These are phyloP conservation scores for Agrypnus murinus DNA, from an alignment of 2,888 invertebrate species.

Conservation along the genomic window DNA sequence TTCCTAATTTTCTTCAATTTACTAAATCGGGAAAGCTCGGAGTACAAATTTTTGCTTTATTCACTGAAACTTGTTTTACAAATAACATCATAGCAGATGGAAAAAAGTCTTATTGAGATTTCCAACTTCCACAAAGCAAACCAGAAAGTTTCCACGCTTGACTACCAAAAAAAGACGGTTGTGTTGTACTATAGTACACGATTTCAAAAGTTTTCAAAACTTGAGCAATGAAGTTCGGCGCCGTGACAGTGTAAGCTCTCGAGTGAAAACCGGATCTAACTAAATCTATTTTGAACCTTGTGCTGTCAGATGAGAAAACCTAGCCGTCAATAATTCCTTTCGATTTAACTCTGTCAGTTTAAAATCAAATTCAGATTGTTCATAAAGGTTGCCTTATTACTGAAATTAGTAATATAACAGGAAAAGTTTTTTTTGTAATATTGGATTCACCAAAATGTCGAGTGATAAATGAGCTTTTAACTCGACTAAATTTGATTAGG, in stretches of 20 bases:
- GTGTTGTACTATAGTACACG: conserved; percentile 24
- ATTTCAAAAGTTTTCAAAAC: conserved; percentile 27
- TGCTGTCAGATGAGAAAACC: conserved; percentile 24
- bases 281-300: conserved; percentile 28
- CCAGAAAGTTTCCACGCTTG: not conserved
- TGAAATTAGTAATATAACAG: too few relatives aligned
- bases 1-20: not conserved
- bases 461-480: too few relatives aligned
- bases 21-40: not conserved
- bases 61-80: conserved; percentile 20
- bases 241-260: conserved; percentile 36
- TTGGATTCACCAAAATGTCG: too few relatives aligned
- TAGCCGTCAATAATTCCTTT: conserved; percentile 15
- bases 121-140: conserved; percentile 2
- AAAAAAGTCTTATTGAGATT: conserved; percentile 13
- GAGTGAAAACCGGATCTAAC: conserved; percentile 32
- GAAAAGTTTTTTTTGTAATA: too few relatives aligned
- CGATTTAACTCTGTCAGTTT: conserved; percentile 7
- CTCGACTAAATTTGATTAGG: too few relatives aligned
- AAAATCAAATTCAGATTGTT: too few relatives aligned
- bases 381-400: too few relatives aligned
- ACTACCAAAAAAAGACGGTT: conserved; percentile 7
- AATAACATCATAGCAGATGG: not conserved
- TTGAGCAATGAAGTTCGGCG: conserved; percentile 31
- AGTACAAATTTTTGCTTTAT: conserved; percentile 12